A percentile compares a stretch with the other conserved stretches of the same genome.
Evolutionary conservation across 2,797 vertebrate genomes (phyloP).

Genomic region (Anguilla obscura): DNA sequence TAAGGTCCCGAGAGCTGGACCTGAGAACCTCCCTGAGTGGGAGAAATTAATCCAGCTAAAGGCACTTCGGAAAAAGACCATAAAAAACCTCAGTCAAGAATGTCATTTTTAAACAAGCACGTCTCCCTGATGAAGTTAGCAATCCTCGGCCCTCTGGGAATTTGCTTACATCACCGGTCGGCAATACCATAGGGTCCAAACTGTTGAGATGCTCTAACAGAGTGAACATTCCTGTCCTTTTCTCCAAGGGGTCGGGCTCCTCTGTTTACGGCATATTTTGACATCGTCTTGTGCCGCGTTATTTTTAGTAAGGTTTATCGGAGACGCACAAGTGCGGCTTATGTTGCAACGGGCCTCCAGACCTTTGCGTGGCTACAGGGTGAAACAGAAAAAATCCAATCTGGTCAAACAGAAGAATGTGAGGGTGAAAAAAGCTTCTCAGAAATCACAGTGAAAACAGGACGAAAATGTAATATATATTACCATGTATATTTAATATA

Average conservation of each 20-base stretch:
- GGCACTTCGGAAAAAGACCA: slow-evolving; percentile 27
- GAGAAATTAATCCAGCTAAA: slow-evolving; percentile 27
- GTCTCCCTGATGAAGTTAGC: slow-evolving; percentile 40
- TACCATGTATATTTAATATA: no score
- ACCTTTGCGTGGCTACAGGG: background rate
- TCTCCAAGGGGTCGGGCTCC: background rate
- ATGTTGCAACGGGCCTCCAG: background rate
- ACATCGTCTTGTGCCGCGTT: background rate
- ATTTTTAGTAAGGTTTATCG: slow-evolving; percentile 9
- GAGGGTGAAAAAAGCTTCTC: background rate
- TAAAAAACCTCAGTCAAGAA: slow-evolving; percentile 48
- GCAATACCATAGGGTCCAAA: background rate
- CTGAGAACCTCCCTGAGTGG: background rate
- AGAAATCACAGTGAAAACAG: background rate
- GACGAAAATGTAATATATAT: background rate
- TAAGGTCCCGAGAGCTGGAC: background rate
- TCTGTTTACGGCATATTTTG: background rate
- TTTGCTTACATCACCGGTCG: slow-evolving; percentile 13
- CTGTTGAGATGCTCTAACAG: slow-evolving; percentile 13
- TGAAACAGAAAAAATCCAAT: background rate
- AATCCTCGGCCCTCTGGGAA: slow-evolving; percentile 5
- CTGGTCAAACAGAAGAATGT: background rate
- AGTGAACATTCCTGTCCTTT: slow-evolving; percentile 15
- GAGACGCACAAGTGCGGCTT: background rate
- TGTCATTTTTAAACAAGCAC: slow-evolving; percentile 50